Conservation (phyloP, 1,140 invertebrate species). For the Solenopsis fugax region DNA sequence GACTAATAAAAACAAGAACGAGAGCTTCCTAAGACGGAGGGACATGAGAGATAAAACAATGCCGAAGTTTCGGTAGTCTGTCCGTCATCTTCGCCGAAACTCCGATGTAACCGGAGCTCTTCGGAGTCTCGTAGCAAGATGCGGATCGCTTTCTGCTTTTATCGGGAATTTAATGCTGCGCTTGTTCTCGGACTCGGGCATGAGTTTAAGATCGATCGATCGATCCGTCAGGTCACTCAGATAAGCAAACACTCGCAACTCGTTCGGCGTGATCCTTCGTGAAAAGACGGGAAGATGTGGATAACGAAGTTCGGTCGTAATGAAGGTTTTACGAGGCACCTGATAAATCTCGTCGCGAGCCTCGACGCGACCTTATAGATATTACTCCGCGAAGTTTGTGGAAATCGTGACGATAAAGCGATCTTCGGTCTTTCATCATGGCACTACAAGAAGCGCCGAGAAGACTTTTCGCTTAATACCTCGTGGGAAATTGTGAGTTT, state of each 20-base stretch:
- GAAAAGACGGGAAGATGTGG: slow-evolving; percentile 10
- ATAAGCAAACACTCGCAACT: slow-evolving; percentile 67
- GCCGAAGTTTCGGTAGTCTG: slow-evolving; percentile 70
- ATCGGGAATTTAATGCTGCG: slow-evolving; percentile 75
- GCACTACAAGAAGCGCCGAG: background rate
- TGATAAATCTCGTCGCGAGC: slow-evolving; percentile 41
- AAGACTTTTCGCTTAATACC: slow-evolving; percentile 49
- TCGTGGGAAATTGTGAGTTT: slow-evolving; percentile 25
- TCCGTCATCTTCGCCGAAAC: slow-evolving; percentile 75
- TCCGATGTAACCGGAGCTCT: slow-evolving; percentile 70
- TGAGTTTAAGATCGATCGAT: slow-evolving; percentile 62
- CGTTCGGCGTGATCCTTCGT: slow-evolving; percentile 41
- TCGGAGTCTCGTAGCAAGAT: slow-evolving; percentile 48
- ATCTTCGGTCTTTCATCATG: slow-evolving; percentile 44
- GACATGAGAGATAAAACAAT: slow-evolving; percentile 73
- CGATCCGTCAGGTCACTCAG: slow-evolving; percentile 68
- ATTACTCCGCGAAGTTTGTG: slow-evolving; percentile 53
- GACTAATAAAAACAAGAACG: slow-evolving; percentile 25
- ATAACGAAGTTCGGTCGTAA: slow-evolving; percentile 62
- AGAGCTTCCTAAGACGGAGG: slow-evolving; percentile 4
- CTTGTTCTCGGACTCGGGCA: slow-evolving; percentile 13
- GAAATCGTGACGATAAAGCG: slow-evolving; percentile 56
- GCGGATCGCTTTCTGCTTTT: slow-evolving; percentile 70
- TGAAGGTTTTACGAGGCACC: slow-evolving; percentile 56
- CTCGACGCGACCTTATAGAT: slow-evolving; percentile 56